phyloP scores from a whole-genome alignment of 2,113 vertebrate genomes.

The Pimephales promelas region DNA sequence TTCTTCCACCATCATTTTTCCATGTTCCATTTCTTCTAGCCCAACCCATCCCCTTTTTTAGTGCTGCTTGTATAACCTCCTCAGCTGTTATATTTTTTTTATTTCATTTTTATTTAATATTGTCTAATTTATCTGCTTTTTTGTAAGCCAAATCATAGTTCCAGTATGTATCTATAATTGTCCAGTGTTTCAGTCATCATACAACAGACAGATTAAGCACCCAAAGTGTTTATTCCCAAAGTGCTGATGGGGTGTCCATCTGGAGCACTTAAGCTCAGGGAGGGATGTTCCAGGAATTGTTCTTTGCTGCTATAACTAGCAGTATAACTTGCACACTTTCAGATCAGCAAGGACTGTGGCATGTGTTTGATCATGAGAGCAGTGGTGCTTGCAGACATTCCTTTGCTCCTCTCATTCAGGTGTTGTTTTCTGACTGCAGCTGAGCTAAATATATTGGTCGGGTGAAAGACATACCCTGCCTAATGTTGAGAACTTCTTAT shows the following conservation, averaged over 20 bases:
- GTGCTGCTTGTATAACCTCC: background rate
- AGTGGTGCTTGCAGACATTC: background rate
- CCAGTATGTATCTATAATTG: background rate
- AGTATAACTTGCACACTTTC: background rate
- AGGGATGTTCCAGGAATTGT: slow-evolving; percentile 30
- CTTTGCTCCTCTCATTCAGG: background rate
- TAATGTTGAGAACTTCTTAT: slow-evolving; percentile 12
- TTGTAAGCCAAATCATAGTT: background rate
- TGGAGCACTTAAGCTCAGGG: slow-evolving; percentile 15
- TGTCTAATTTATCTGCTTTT: background rate
- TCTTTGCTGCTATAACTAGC: slow-evolving; percentile 18
- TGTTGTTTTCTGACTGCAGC: slow-evolving; percentile 26
- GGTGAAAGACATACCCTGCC: slow-evolving; percentile 21
- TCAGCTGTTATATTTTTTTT: background rate
- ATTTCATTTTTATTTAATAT: background rate
- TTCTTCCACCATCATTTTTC: background rate
- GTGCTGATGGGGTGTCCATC: slow-evolving; percentile 14
- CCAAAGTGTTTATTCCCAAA: background rate
- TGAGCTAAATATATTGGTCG: slow-evolving; percentile 19
- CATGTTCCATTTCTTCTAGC: background rate
- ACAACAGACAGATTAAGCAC: background rate
- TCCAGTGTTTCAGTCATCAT: background rate
- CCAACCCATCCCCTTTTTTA: background rate
- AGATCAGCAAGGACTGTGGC: background rate
- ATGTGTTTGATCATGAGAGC: background rate